These are phyloP conservation scores for Clunio marinus DNA, from an alignment of 2,888 invertebrate species.

Conservation along the genomic window DNA sequence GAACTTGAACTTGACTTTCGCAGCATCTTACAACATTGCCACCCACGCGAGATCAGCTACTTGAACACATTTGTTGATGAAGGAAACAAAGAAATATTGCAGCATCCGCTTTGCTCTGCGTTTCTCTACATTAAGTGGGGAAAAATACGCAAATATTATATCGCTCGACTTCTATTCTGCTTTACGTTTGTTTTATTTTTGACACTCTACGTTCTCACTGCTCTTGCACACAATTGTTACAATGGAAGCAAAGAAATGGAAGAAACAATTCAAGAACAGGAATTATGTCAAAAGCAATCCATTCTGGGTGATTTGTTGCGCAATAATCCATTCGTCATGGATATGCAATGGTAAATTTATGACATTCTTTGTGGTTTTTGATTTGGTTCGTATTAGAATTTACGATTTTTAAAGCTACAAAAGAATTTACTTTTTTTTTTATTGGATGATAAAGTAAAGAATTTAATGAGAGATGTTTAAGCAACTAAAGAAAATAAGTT, in stretches of 20 bases:
- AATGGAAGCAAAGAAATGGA: slow-evolving; percentile 75
- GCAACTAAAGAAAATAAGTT: no score
- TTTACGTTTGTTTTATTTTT: slow-evolving; percentile 74
- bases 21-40: slow-evolving; percentile 74
- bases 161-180: slow-evolving; percentile 72
- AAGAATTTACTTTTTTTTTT: no score
- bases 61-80: slow-evolving; percentile 83
- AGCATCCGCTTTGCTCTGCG: slow-evolving; percentile 83
- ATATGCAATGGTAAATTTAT: slow-evolving; percentile 69
- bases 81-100: slow-evolving; percentile 79
- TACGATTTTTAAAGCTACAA: no score
- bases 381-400: no score
- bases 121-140: slow-evolving; percentile 87
- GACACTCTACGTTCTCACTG: slow-evolving; percentile 77
- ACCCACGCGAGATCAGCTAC: slow-evolving; percentile 79
- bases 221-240: slow-evolving; percentile 78
- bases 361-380: no score
- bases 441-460: no score
- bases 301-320: slow-evolving; percentile 70
- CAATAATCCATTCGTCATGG: slow-evolving; percentile 70
- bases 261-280: slow-evolving; percentile 66
- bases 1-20: slow-evolving; percentile 78
- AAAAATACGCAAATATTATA: slow-evolving; percentile 82
- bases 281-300: slow-evolving; percentile 72
- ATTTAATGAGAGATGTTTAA: no score